These are phyloP conservation scores for Podocnemis expansa DNA, from an alignment of 2,113 vertebrate genomes.

Conservation along the genomic window DNA sequence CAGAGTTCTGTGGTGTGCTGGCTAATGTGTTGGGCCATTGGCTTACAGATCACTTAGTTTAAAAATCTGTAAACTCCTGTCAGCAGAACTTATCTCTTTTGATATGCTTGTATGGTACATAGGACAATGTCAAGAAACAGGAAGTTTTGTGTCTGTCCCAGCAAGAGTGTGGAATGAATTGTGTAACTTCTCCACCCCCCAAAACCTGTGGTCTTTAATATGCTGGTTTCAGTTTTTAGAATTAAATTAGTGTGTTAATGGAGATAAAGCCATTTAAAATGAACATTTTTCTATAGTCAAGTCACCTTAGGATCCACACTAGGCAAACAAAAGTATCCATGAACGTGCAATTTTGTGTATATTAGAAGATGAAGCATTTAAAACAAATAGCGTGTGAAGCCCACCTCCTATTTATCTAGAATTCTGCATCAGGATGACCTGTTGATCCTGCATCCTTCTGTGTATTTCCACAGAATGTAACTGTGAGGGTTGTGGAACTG, in stretches of 20 bases:
- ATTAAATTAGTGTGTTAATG: neutral
- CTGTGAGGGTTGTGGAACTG: neutral
- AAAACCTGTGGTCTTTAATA: neutral
- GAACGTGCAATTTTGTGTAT: neutral
- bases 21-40: slow-evolving; percentile 33
- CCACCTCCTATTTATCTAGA: neutral
- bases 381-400: neutral
- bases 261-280: neutral
- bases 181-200: no score
- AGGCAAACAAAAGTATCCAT: neutral
- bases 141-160: slow-evolving; percentile 2
- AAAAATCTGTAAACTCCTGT: slow-evolving; percentile 42
- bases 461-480: neutral
- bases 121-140: neutral
- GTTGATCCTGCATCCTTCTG: neutral
- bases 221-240: neutral
- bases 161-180: neutral
- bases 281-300: neutral
- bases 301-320: neutral
- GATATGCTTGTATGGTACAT: slow-evolving; percentile 34
- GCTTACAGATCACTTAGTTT: neutral
- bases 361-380: neutral
- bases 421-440: neutral
- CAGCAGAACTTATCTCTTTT: slow-evolving; percentile 29
- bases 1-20: slow-evolving; percentile 48